Conservation (phyloP, 1,140 invertebrate genomes). For the Zeugodacus cucurbitae region DNA sequence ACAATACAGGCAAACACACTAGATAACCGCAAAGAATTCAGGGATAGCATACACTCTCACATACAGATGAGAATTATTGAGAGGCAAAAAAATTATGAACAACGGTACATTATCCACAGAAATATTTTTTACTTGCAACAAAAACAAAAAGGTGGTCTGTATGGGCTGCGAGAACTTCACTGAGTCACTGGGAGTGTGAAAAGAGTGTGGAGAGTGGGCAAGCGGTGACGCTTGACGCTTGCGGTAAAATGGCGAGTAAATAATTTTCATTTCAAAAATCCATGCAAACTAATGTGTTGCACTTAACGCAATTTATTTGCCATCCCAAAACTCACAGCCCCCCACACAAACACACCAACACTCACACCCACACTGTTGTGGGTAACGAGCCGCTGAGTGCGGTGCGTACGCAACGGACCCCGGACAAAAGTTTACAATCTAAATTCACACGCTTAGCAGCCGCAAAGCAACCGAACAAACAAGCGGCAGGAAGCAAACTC, state of each 20-base stretch:
- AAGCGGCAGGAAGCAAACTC: background rate
- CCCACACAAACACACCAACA: background rate
- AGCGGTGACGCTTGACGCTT: background rate
- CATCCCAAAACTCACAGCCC: background rate
- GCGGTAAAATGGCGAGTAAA: background rate
- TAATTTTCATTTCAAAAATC: slow-evolving; percentile 40
- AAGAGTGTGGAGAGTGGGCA: background rate
- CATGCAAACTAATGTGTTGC: slow-evolving; percentile 41
- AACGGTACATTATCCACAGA: background rate
- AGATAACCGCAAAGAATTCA: background rate
- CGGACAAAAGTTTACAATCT: slow-evolving; percentile 16
- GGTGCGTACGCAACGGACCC: background rate
- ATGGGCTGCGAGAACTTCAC: background rate
- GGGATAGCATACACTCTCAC: background rate
- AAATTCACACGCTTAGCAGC: slow-evolving; percentile 30
- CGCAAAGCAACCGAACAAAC: slow-evolving; percentile 25
- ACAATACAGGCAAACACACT: background rate
- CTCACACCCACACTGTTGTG: background rate
- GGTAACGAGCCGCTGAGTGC: too few relatives aligned
- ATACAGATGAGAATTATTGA: background rate
- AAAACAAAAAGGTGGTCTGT: background rate
- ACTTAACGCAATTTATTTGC: slow-evolving; percentile 40
- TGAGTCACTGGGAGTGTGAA: background rate
- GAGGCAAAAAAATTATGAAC: background rate
- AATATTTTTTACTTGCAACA: background rate